A percentile compares a stretch with the other conserved stretches of the same genome.
Conservation (phyloP, 2,113 vertebrate species). For the Labrus mixtus region DNA sequence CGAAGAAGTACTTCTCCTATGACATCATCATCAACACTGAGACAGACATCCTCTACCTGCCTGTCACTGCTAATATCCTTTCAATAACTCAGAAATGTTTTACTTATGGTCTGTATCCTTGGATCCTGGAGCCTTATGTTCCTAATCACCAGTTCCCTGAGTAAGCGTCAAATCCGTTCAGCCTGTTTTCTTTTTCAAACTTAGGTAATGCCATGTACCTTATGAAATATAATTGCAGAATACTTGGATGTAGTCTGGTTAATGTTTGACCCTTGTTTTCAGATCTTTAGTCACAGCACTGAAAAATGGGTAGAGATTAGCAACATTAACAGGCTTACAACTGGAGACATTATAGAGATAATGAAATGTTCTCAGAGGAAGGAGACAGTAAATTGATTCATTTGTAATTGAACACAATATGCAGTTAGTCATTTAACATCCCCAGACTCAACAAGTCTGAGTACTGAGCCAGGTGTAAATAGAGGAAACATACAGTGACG, state of each 20-base stretch:
- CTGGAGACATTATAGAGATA: neutral
- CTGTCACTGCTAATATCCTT: slow-evolving; percentile 95
- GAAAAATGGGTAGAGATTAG: neutral
- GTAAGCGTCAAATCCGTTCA: neutral
- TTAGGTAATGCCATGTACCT: neutral
- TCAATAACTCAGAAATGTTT: neutral
- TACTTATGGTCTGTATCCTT: neutral
- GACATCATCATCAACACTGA: slow-evolving; percentile 89
- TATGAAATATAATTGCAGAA: too few species aligned
- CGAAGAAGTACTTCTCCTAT: slow-evolving; percentile 76
- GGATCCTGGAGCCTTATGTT: neutral
- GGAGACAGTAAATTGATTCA: neutral
- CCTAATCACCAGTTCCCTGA: neutral
- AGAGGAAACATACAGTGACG: neutral
- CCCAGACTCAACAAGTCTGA: neutral
- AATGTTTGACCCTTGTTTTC: neutral
- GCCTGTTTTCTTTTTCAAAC: too few species aligned
- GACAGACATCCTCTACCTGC: slow-evolving; percentile 86
- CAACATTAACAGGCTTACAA: neutral
- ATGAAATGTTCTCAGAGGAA: neutral
- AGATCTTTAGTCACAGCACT: neutral
- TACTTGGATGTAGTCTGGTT: neutral
- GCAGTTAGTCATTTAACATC: neutral
- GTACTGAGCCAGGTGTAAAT: neutral
- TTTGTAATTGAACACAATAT: neutral